Evolutionary conservation across 1,140 invertebrate genomes (phyloP).

Genomic region (Sminthurinus signatus): DNA sequence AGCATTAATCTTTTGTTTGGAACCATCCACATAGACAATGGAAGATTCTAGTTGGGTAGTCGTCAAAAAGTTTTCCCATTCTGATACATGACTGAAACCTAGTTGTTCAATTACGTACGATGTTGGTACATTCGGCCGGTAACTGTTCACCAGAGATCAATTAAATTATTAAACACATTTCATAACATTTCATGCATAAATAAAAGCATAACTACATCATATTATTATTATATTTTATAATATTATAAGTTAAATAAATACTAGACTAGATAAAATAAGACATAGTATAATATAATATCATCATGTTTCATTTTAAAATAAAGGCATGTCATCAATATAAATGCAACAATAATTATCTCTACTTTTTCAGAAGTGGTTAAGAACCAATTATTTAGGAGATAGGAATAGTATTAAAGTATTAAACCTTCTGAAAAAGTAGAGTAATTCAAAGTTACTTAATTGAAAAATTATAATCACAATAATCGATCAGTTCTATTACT

Average conservation of each 20-base stretch:
- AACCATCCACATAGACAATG: conserved; percentile 36
- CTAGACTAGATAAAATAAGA: background rate
- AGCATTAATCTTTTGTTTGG: conserved; percentile 38
- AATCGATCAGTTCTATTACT: too few species aligned
- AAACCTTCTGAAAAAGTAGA: too few species aligned
- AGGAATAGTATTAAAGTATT: too few species aligned
- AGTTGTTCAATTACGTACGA: conserved; percentile 38
- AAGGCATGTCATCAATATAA: too few species aligned
- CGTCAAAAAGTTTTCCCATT: conserved; percentile 38
- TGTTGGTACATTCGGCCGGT: conserved; percentile 34
- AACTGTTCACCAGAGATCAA: conserved; percentile 36
- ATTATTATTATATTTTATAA: conserved; percentile 6
- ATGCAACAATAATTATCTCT: too few species aligned
- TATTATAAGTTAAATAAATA: background rate
- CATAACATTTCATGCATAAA: background rate
- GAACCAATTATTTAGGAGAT: too few species aligned
- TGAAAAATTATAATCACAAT: too few species aligned
- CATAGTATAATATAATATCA: too few species aligned
- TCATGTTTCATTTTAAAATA: too few species aligned
- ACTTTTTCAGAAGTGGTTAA: too few species aligned
- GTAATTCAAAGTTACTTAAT: too few species aligned
- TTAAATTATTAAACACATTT: conserved; percentile 14
- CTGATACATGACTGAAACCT: conserved; percentile 25
- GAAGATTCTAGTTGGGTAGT: conserved; percentile 32
- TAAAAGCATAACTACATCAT: too few species aligned